Percentiles rank a stretch among this genome's conserved stretches.
Conservation (phyloP, 2,888 invertebrate genomes). For the Spodoptera exigua region DNA sequence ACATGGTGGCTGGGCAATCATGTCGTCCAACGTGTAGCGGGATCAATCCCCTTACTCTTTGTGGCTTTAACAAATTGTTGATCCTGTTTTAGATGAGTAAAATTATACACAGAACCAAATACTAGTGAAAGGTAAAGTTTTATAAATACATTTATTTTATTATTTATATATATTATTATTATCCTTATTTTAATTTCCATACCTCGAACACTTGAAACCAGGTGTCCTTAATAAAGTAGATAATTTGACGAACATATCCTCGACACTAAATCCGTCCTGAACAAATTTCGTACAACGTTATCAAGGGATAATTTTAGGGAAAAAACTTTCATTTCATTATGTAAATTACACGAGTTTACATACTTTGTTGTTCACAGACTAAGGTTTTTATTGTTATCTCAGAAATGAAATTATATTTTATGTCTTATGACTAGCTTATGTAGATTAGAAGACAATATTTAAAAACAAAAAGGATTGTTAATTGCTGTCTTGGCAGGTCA, state of each 20-base stretch:
- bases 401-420: constrained; percentile 20
- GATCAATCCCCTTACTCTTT: no score
- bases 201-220: constrained; percentile 20
- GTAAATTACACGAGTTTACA: constrained; percentile 42
- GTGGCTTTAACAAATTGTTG: no score
- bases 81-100: no score
- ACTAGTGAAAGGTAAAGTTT: no score
- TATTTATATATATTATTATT: no score
- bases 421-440: constrained; percentile 27
- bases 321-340: constrained; percentile 43
- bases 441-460: constrained; percentile 13
- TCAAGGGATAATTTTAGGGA: constrained; percentile 42
- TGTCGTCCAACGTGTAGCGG: no score
- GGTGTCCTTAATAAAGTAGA: constrained; percentile 36
- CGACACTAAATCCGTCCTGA: constrained; percentile 6
- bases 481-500: no score
- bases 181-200: constrained; percentile 30
- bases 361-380: not conserved
- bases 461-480: no score
- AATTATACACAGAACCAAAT: no score
- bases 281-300: constrained; percentile 30
- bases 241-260: constrained; percentile 37
- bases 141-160: no score
- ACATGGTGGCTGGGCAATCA: no score
- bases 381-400: constrained; percentile 14